phyloP scores from a whole-genome alignment of 2,797 vertebrate genomes.

The Lagorchestes hirsutus region DNA sequence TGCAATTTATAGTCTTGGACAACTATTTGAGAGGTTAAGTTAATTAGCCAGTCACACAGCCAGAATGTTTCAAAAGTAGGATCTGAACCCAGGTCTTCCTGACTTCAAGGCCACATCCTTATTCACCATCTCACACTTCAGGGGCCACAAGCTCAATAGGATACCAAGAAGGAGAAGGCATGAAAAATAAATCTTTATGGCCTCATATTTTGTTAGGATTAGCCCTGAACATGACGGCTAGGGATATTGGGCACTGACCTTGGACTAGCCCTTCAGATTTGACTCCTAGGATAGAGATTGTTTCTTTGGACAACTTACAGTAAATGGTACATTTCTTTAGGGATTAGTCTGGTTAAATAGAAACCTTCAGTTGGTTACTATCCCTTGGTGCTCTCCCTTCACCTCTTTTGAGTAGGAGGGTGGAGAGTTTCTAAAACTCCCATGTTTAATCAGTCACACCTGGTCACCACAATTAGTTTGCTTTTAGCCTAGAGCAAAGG shows the following conservation, averaged over 20 bases:
- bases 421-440: background rate
- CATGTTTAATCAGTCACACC: background rate
- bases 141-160: background rate
- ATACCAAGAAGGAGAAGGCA: background rate
- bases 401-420: background rate
- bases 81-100: too few relatives aligned
- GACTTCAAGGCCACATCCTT: too few relatives aligned
- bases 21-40: too few relatives aligned
- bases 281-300: background rate
- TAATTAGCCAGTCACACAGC: too few relatives aligned
- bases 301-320: background rate
- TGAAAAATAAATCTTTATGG: background rate
- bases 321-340: background rate
- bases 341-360: background rate
- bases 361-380: background rate
- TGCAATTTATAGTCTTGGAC: too few relatives aligned
- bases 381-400: background rate
- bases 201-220: background rate
- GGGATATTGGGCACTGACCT: background rate
- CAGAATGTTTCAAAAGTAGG: too few relatives aligned
- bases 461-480: background rate
- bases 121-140: background rate
- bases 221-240: background rate
- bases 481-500: background rate
- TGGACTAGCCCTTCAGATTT: background rate